Evolutionary conservation across 2,797 vertebrate genomes (phyloP).

Genomic region (Xyrichtys novacula): DNA sequence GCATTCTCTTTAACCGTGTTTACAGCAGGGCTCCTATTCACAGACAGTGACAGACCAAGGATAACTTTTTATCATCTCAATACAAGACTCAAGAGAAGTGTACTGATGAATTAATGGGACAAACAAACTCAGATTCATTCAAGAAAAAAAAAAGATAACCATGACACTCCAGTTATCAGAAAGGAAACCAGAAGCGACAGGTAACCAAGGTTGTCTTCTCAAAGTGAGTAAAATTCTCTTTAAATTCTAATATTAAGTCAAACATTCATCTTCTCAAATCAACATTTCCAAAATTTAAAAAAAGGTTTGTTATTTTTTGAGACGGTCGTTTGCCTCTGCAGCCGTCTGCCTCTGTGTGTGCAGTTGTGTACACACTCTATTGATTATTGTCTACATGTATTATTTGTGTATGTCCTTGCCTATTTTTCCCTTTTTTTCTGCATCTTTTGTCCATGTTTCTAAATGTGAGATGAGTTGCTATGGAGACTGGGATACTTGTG

Average conservation of each 20-base stretch:
- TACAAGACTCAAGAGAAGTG: too few relatives aligned
- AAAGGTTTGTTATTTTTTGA: neutral
- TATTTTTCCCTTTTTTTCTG: slow-evolving; percentile 45
- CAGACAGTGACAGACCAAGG: too few relatives aligned
- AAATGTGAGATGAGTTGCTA: slow-evolving; percentile 81
- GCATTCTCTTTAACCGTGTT: too few relatives aligned
- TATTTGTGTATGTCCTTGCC: slow-evolving; percentile 66
- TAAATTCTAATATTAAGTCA: too few relatives aligned
- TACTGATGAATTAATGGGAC: too few relatives aligned
- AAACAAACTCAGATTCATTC: too few relatives aligned
- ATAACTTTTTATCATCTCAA: too few relatives aligned
- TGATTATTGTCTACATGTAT: slow-evolving; percentile 45
- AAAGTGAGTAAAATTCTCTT: too few relatives aligned
- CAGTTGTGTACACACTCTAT: slow-evolving; percentile 19
- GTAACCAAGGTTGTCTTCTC: neutral
- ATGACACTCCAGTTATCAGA: neutral
- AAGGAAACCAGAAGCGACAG: neutral
- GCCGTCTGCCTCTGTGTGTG: neutral
- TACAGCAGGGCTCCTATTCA: too few relatives aligned
- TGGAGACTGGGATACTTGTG: slow-evolving; percentile 79
- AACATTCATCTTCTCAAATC: too few relatives aligned
- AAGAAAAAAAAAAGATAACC: too few relatives aligned
- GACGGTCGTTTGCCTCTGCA: neutral
- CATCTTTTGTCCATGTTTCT: slow-evolving; percentile 76
- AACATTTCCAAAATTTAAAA: too few relatives aligned